Evolutionary conservation across 2,888 invertebrate species (phyloP), one percentile per base, ranked within the genome.

Genomic region (Arctia plantaginis): DNA sequence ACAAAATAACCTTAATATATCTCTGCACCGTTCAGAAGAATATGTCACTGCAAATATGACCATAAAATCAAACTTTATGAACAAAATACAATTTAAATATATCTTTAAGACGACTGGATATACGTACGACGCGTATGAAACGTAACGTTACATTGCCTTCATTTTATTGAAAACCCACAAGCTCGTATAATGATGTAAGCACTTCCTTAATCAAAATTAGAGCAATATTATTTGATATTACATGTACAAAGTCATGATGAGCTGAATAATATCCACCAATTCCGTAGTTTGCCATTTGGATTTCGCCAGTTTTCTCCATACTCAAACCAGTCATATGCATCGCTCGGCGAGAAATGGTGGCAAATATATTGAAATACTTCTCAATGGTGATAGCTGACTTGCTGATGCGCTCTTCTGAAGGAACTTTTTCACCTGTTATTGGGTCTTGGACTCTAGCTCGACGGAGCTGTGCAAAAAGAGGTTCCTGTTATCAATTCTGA

Each of bases 221-320:
- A 59, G 13, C 30, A 30, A 18, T 62, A 18, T 62, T 30, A 30
- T 62, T 18, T 30, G 30, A 33, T 72, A 55, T 59, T 64, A 66
- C 71, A 93, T 92, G 98, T 98, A 98, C 98, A 89, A 98, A 98
- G 91, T 98, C 99, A 93, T 97, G 99, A 94, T 99, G 99, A n/a
- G 99, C 99, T 89, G 99, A 99, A 92, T 99, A 99, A 92, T 99
- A 99, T 0, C 99, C 99, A 4, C 99, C 99, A 82, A 99, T 98
- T 39, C 99, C 99, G 93, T 99, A 99, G 96, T 99, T 99, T 79
- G 99, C 99, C 68, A 99, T 99, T 95, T 99, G 99, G 82, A 99
- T 96, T 89, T 99, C 99, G 93, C 99, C 99, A 0, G 99, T 99
- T 0, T 99, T 98, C 23, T 96, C 95, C 96, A 99, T 97, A 69